phyloP scores from a whole-genome alignment of 2,888 invertebrate genomes.

The Eristalis intricaria region DNA sequence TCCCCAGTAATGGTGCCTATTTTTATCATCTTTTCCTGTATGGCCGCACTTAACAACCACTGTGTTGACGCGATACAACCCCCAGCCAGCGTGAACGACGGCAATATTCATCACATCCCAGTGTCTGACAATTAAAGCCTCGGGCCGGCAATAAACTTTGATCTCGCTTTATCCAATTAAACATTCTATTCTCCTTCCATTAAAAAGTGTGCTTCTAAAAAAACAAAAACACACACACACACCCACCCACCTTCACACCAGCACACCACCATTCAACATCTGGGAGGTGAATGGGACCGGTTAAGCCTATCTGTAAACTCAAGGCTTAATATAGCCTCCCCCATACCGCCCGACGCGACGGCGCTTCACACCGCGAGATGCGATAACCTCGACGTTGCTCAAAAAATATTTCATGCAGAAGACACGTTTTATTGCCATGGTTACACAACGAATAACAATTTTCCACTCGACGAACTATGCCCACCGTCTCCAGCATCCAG shows the following conservation, averaged over 20 bases:
- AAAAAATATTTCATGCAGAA: slow-evolving; percentile 62
- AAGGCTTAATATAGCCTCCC: slow-evolving; percentile 46
- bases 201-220: not conserved
- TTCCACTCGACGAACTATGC: slow-evolving; percentile 70
- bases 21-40: not conserved
- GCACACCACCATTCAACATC: not conserved
- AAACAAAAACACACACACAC: not conserved
- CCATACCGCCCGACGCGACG: not conserved
- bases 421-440: slow-evolving; percentile 71
- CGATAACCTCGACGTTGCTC: slow-evolving; percentile 48
- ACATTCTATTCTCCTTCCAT: not conserved
- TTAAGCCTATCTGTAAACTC: slow-evolving; percentile 31
- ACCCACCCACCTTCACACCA: not conserved
- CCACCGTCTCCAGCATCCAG: slow-evolving; percentile 49
- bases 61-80: not conserved
- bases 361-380: slow-evolving; percentile 6
- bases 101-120: not conserved
- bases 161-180: slow-evolving; percentile 9
- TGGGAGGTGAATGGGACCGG: not conserved
- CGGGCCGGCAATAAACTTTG: slow-evolving; percentile 7
- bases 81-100: not conserved
- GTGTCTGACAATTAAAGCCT: not conserved
- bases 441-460: slow-evolving; percentile 72
- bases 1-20: not conserved
- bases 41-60: not conserved